These are phyloP conservation scores for Cephus nigrinus DNA, from an alignment of 2,888 invertebrate genomes.

Conservation along the genomic window DNA sequence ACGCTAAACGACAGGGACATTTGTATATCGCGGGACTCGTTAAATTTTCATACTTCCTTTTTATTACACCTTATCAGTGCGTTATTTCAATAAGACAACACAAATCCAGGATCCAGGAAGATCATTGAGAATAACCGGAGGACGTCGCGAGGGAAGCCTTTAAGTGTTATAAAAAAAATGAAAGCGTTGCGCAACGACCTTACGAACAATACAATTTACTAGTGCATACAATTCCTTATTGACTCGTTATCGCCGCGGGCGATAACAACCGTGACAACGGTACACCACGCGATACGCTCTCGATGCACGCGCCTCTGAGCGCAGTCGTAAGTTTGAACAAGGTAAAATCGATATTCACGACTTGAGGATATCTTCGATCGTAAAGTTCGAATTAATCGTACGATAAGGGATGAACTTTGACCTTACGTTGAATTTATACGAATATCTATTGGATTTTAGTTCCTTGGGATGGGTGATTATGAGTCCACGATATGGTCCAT, in stretches of 20 bases:
- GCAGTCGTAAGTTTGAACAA: not conserved
- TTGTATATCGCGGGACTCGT: not conserved
- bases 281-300: not conserved
- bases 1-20: not conserved
- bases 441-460: not conserved
- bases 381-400: not conserved
- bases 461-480: not conserved
- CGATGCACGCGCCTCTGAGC: not conserved
- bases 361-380: not conserved
- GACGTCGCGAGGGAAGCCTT: not conserved
- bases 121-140: not conserved
- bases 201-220: conserved; percentile 12
- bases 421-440: not conserved
- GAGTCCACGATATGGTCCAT: not conserved
- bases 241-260: conserved; percentile 31
- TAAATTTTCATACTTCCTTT: not conserved
- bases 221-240: conserved; percentile 33
- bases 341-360: not conserved
- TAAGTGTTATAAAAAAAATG: not conserved
- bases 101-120: not conserved
- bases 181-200: conserved; percentile 16
- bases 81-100: not conserved
- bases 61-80: not conserved
- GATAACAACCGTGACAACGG: not conserved
- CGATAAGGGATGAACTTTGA: not conserved